Evolutionary conservation across 2,888 invertebrate genomes (phyloP).

Genomic region (Anorthoa munda): DNA sequence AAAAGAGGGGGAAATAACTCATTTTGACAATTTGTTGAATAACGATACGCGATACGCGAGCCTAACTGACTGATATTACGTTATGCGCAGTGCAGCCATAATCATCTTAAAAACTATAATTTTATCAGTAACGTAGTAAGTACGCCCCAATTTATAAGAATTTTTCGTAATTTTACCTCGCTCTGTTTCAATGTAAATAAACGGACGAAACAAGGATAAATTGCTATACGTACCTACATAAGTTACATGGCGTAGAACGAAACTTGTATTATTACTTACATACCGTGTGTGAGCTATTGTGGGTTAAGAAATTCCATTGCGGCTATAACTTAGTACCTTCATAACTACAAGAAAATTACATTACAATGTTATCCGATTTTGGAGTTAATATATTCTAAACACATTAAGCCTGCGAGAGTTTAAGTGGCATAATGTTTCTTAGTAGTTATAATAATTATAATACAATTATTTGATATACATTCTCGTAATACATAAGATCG

Average conservation of each 20-base stretch:
- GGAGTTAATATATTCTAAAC: conserved; percentile 14
- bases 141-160: conserved; percentile 1
- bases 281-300: conserved; percentile 33
- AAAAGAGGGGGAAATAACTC: too few relatives aligned
- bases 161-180: not conserved
- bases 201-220: conserved; percentile 10
- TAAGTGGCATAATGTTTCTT: not conserved
- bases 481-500: too few relatives aligned
- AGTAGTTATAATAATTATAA: not conserved
- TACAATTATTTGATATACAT: not conserved
- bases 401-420: conserved; percentile 5
- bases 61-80: not conserved
- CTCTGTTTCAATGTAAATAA: conserved; percentile 16
- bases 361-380: conserved; percentile 29
- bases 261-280: conserved; percentile 24
- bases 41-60: not conserved
- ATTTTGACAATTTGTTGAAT: too few relatives aligned
- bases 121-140: conserved; percentile 8
- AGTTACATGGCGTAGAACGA: not conserved
- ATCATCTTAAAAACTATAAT: not conserved
- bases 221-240: conserved; percentile 11
- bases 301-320: conserved; percentile 24
- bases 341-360: conserved; percentile 25
- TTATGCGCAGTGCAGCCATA: not conserved
- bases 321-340: conserved; percentile 7